A percentile compares a stretch with the other conserved stretches of the same genome.
Evolutionary conservation across 1,140 invertebrate genomes (phyloP).

Genomic region (Drosophila kohkoa): DNA sequence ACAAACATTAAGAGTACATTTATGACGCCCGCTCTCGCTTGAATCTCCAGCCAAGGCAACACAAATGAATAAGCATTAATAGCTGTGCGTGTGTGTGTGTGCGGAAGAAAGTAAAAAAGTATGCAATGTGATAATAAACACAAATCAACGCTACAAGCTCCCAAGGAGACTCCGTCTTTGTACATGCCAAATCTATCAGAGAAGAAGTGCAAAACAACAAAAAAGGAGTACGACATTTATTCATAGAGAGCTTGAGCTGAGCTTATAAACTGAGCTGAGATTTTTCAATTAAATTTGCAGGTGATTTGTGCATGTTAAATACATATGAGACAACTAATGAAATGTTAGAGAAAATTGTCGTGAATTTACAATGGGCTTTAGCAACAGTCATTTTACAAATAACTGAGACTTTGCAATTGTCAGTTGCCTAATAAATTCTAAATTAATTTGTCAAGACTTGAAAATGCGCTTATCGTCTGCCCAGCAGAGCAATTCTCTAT

Average conservation of each 20-base stretch:
- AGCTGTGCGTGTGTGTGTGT: conserved; percentile 37
- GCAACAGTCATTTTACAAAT: conserved; percentile 31
- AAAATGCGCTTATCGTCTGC: conserved; percentile 66
- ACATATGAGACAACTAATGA: not conserved
- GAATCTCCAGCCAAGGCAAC: conserved; percentile 33
- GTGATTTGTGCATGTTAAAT: not conserved
- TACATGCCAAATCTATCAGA: conserved; percentile 1
- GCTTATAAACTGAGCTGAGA: conserved; percentile 8
- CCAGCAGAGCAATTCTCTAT: conserved; percentile 11
- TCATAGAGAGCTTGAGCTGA: not conserved
- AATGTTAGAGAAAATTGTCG: not conserved
- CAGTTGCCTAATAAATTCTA: conserved; percentile 61
- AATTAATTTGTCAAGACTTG: conserved; percentile 65
- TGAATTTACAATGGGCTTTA: not conserved
- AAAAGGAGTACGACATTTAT: not conserved
- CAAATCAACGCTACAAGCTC: not conserved
- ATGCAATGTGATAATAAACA: conserved; percentile 55
- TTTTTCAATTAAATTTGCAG: conserved; percentile 9
- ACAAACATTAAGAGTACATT: conserved; percentile 72
- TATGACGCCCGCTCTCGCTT: conserved; percentile 64
- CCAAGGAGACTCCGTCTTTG: not conserved
- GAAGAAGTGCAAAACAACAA: not conserved
- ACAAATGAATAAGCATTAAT: conserved; percentile 73
- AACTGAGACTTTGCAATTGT: conserved; percentile 49
- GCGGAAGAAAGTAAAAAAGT: conserved; percentile 10